Conservation (phyloP, 1,140 invertebrate genomes). For the Druon quercuslanigerum region DNA sequence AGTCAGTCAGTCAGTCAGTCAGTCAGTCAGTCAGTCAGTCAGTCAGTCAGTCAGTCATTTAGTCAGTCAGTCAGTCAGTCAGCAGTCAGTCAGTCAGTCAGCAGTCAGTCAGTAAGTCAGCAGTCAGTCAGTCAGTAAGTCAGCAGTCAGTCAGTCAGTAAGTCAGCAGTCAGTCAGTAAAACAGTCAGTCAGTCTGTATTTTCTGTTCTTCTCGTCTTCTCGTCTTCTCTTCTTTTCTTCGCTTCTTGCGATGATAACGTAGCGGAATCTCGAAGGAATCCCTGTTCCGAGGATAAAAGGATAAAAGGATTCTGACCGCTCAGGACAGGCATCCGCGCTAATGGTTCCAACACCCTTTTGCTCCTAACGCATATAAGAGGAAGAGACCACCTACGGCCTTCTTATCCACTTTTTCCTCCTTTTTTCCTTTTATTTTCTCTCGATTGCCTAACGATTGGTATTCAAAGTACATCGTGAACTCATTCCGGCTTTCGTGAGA, state of each 20-base stretch:
- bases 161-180: too few relatives aligned
- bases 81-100: too few relatives aligned
- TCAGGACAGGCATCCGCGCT: conserved; percentile 68
- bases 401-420: conserved; percentile 31
- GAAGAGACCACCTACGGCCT: conserved; percentile 64
- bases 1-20: too few relatives aligned
- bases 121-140: too few relatives aligned
- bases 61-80: too few relatives aligned
- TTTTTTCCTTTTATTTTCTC: conserved; percentile 32
- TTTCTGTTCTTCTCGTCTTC: too few relatives aligned
- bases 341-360: conserved; percentile 72
- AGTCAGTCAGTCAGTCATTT: too few relatives aligned
- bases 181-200: background rate
- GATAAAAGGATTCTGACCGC: conserved; percentile 67
- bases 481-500: conserved; percentile 43
- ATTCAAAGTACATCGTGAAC: conserved; percentile 55
- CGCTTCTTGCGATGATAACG: conserved; percentile 63
- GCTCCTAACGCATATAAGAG: conserved; percentile 57
- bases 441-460: conserved; percentile 52
- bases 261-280: conserved; percentile 68
- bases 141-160: too few relatives aligned
- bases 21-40: too few relatives aligned
- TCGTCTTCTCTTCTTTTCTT: conserved; percentile 29
- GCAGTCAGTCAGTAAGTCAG: too few relatives aligned
- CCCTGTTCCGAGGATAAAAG: conserved; percentile 64